Conservation (phyloP, 2,888 invertebrate species). For the Hemicrepidius hirtus region DNA sequence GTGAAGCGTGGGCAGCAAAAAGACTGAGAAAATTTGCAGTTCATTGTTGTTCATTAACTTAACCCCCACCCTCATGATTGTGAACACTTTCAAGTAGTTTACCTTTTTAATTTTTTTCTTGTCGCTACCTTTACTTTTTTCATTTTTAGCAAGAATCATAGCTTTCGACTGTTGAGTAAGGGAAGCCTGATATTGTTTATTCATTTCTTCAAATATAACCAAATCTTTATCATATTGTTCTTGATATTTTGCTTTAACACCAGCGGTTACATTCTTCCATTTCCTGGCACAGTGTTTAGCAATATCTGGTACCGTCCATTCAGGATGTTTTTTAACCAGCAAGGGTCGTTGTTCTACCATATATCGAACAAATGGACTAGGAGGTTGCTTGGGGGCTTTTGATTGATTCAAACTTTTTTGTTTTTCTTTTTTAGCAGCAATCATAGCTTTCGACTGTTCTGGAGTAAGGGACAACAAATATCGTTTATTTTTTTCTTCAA, state of each 20-base stretch:
- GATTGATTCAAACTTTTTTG: constrained; percentile 73
- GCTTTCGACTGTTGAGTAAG: constrained; percentile 80
- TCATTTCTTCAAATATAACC: constrained; percentile 75
- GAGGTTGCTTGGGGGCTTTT: constrained; percentile 83
- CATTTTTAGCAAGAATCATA: constrained; percentile 75
- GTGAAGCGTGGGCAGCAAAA: too few relatives aligned
- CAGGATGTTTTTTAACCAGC: constrained; percentile 77
- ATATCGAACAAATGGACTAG: constrained; percentile 81
- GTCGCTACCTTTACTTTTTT: constrained; percentile 75
- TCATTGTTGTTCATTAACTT: too few relatives aligned
- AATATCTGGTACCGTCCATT: constrained; percentile 73
- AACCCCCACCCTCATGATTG: too few relatives aligned
- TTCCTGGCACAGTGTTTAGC: constrained; percentile 76
- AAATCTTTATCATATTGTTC: constrained; percentile 78
- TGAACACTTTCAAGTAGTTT: too few relatives aligned
- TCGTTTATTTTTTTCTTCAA: constrained; percentile 75
- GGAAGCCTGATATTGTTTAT: constrained; percentile 77
- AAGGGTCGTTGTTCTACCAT: constrained; percentile 76
- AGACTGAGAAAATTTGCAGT: too few relatives aligned
- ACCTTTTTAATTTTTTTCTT: constrained; percentile 77
- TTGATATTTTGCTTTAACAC: constrained; percentile 73
- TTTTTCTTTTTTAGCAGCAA: constrained; percentile 75
- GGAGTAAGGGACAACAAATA: constrained; percentile 80
- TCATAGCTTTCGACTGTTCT: constrained; percentile 78
- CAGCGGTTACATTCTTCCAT: constrained; percentile 77